Evolutionary conservation across 2,113 vertebrate genomes (phyloP), one percentile per base, ranked within the genome.

Genomic region (Spermophilus dauricus): DNA sequence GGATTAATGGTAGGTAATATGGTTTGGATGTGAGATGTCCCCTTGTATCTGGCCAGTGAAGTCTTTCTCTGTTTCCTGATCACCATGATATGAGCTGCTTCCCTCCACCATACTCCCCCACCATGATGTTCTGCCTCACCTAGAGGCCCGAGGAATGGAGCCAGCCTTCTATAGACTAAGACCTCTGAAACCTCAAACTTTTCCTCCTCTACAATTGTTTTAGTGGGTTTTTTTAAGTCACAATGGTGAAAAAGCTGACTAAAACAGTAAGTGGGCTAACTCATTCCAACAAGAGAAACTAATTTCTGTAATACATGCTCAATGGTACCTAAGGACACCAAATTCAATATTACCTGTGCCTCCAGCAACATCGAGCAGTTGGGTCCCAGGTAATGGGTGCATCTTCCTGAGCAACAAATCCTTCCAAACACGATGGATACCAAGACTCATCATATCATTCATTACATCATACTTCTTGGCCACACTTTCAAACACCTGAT

Each of bases 381-480:
- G 98, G 2, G 98, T 98, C 1, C 99, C 99, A 0, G 99, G 99
- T 82, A 98, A 98, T 0, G 99, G 99, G 97, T 99, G 99, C 99
- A 99, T 99, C 85, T 96, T 98, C 94, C 98, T 99, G n/a, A 99
- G 53, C 5, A 99, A 98, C 53, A 98, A 73, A 97, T 99, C 99
- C 94, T 99, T 99, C 99, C 99, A 99, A 39, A 99, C 32, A 1
- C 99, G 99, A 96, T 99, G 99, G 89, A 99, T 98, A 42, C 99
- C 99, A 30, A 99, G 95, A 96, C 99, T 99, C 99, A 99, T 99
- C 42, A 99, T 99, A 32, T 99, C 99, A 45, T 99, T 99, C 99
- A 99, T 99, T 6, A 99, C 37, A 32, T 99, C 99, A 0, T 99
- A 99, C 61, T 99, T 99, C 98, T 99, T 98, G 13, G 99, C 99